phyloP scores from a whole-genome alignment of 1,140 invertebrate species.

The Caerostris darwini region DNA sequence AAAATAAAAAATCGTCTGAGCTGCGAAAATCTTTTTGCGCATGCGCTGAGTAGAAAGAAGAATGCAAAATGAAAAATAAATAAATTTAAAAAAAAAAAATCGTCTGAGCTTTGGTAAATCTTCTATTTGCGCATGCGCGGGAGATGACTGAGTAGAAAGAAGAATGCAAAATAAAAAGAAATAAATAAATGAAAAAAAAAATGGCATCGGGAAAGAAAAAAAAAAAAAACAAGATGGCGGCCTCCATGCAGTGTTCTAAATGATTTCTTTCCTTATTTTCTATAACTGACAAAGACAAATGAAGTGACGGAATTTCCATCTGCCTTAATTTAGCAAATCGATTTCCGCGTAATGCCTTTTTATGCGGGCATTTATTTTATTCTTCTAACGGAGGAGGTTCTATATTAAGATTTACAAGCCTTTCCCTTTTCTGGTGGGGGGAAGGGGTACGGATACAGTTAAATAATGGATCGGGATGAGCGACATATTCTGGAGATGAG shows the following conservation, averaged over 20 bases:
- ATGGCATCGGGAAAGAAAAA: background rate
- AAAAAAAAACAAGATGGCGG: constrained; percentile 18
- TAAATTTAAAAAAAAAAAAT: no score
- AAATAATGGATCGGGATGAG: constrained; percentile 44
- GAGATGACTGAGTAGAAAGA: no score
- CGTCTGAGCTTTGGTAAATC: no score
- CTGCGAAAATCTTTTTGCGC: background rate
- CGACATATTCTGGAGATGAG: constrained; percentile 24
- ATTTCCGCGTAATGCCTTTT: constrained; percentile 40
- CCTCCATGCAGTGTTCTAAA: background rate
- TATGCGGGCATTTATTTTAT: constrained; percentile 35
- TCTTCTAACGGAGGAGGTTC: background rate
- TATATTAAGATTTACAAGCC: constrained; percentile 49
- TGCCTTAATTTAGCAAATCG: constrained; percentile 46
- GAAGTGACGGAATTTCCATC: constrained; percentile 47
- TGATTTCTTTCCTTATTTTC: constrained; percentile 47
- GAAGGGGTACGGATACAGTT: constrained; percentile 26
- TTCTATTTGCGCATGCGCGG: no score
- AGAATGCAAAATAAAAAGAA: background rate
- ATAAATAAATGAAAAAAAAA: background rate
- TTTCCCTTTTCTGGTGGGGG: no score
- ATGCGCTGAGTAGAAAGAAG: background rate
- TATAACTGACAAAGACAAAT: constrained; percentile 54
- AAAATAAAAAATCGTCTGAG: background rate
- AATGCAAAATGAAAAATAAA: no score